These are phyloP conservation scores for Tetanocera ferruginea DNA, from an alignment of 2,888 invertebrate genomes.

Conservation along the genomic window DNA sequence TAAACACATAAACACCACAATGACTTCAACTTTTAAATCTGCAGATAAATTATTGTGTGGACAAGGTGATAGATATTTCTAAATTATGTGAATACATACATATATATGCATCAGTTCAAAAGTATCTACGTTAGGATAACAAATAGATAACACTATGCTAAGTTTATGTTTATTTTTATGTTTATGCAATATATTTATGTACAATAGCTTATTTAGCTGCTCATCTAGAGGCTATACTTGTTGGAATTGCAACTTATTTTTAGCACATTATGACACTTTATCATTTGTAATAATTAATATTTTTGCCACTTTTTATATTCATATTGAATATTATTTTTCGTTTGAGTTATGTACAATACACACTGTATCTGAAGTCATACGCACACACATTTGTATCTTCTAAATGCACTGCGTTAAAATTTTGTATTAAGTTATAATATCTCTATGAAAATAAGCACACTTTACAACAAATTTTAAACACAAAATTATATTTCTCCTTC, in stretches of 20 bases:
- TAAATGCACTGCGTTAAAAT: neutral
- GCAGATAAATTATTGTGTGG: too few species aligned
- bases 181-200: conserved; percentile 3
- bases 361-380: neutral
- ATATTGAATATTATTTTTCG: neutral
- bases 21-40: too few species aligned
- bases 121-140: neutral
- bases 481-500: neutral
- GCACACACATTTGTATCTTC: neutral
- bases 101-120: neutral
- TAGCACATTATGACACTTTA: conserved; percentile 4
- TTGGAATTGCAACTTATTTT: conserved; percentile 23
- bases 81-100: neutral
- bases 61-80: too few species aligned
- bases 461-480: neutral
- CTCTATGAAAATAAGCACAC: neutral
- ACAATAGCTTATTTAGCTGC: neutral
- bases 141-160: neutral
- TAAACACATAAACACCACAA: too few species aligned
- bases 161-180: neutral
- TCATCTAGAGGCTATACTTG: neutral
- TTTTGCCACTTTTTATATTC: neutral
- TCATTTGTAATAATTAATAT: neutral
- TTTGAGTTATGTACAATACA: neutral
- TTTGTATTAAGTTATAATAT: neutral